Conservation (phyloP, 2,797 vertebrate species). For the Ataeniobius toweri region DNA sequence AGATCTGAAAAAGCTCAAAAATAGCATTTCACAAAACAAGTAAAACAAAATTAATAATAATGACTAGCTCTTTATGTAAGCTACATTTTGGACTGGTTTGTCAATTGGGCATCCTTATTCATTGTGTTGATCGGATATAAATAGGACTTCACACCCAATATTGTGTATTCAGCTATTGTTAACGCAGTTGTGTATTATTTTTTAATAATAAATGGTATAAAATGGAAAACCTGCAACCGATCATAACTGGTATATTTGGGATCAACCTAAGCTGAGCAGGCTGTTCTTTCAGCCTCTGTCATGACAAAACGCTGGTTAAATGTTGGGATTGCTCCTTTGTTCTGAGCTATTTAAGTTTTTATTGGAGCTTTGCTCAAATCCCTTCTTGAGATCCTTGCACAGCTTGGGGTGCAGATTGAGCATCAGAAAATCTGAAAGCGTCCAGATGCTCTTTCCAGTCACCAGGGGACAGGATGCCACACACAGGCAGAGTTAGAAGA, state of each 20-base stretch:
- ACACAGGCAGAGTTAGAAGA: background rate
- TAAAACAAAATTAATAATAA: background rate
- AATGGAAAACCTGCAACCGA: background rate
- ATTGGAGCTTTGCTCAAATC: background rate
- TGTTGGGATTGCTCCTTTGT: background rate
- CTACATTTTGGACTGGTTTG: background rate
- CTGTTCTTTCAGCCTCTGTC: background rate
- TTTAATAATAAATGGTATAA: too few species aligned
- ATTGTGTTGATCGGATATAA: background rate
- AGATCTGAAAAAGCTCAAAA: background rate
- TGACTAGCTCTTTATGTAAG: background rate
- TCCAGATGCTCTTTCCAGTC: constrained; percentile 1
- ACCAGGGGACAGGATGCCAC: constrained; percentile 9
- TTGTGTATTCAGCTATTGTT: background rate
- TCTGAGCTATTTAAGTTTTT: background rate
- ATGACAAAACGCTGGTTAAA: background rate
- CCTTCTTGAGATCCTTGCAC: background rate
- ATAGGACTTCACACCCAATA: background rate
- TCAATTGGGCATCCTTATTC: background rate
- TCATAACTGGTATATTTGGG: background rate
- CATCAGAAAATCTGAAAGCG: background rate
- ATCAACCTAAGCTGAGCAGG: too few species aligned
- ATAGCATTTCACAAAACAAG: background rate
- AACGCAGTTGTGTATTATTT: too few species aligned
- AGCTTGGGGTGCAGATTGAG: background rate